phyloP scores from a whole-genome alignment of 37 sponge, comb jelly and placozoan species.

The Ephydatia muelleri region DNA sequence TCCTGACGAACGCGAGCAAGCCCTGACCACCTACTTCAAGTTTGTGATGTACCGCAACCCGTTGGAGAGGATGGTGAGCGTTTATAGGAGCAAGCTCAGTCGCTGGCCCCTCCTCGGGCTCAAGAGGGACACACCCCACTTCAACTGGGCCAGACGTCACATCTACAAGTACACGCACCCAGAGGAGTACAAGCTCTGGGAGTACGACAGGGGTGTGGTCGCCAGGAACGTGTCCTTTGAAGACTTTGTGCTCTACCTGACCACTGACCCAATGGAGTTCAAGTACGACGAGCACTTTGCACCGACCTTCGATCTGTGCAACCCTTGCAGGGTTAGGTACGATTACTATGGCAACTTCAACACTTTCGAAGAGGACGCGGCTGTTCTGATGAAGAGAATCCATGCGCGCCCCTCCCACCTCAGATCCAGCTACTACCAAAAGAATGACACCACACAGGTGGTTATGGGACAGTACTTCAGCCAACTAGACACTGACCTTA shows the following conservation, averaged over 20 bases:
- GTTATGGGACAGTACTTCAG: conserved; percentile 6
- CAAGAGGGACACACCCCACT: conserved; percentile 6
- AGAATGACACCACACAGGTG: conserved; percentile 8
- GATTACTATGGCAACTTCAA: conserved; percentile 49
- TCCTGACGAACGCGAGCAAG: no score
- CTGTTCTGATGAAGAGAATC: conserved; percentile 18
- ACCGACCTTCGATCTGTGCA: conserved; percentile 21
- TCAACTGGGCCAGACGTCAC: conserved; percentile 16
- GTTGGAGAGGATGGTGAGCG: conserved; percentile 39
- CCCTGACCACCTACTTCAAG: conserved; percentile 22
- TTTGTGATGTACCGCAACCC: conserved; percentile 41
- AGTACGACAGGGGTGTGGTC: neutral
- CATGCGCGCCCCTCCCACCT: conserved; percentile 11
- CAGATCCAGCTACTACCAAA: conserved; percentile 10
- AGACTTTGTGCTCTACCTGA: conserved; percentile 39
- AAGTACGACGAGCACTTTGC: conserved; percentile 30
- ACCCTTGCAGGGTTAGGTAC: conserved; percentile 30
- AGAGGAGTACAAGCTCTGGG: conserved; percentile 10
- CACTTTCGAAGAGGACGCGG: conserved; percentile 17
- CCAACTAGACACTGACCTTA: conserved; percentile 4
- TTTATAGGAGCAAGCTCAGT: conserved; percentile 18
- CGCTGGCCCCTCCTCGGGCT: conserved; percentile 11
- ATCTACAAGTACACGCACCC: conserved; percentile 33
- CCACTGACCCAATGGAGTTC: neutral
- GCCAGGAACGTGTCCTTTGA: conserved; percentile 12